Base-by-base conservation (phyloP, 2,113 vertebrate genomes). In the Malurus melanocephalus region DNA sequence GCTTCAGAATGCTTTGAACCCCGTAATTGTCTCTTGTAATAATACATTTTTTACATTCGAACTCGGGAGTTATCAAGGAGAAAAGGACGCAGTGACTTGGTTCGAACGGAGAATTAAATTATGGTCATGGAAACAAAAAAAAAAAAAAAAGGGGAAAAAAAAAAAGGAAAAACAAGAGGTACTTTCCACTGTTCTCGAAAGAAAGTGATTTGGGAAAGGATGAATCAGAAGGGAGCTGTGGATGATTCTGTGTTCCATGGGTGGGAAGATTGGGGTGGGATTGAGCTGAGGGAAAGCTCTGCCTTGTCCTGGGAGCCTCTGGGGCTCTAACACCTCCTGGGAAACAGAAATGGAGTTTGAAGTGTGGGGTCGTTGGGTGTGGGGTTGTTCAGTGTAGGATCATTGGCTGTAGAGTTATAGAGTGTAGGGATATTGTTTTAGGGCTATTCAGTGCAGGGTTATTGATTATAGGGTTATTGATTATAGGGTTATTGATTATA, bases 21-120 rank as follows among this genome's bases (percentile, higher is more conserved):
- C 97, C 94, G 4, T 98, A 97, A 97, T 97, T 97, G 97, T 97
- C 97, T 96, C 96, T 96, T 97, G 94, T 93, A 97, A 97, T 97
- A 97, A 97, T 97, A 97, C 96, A 96, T 97, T 97, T 96, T 97
- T 97, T 97, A 93, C 94, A 94, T 97, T 96, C 7, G 62, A 95
- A 95, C 97, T 95, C 73, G 57, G 96, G 96, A 96, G 96, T 97
- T 97, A 98, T 98, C 97, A 97, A 93, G 96, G 93, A 96, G 96
- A 96, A 96, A 96, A 94, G 95, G 94, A 96, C 62, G 59, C 67
- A 96, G 93, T 92, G 90, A 96, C 93, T 96, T 95, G 95, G 96
- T 97, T 97, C 94, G 96, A 97, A 94, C 91, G 80, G 90, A 90
- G 89, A 97, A 97, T 98, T 97, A 96, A 97, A 97, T 97, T 97